Conservation (phyloP, 2,113 vertebrate species). For the Sminthopsis crassicaudata region DNA sequence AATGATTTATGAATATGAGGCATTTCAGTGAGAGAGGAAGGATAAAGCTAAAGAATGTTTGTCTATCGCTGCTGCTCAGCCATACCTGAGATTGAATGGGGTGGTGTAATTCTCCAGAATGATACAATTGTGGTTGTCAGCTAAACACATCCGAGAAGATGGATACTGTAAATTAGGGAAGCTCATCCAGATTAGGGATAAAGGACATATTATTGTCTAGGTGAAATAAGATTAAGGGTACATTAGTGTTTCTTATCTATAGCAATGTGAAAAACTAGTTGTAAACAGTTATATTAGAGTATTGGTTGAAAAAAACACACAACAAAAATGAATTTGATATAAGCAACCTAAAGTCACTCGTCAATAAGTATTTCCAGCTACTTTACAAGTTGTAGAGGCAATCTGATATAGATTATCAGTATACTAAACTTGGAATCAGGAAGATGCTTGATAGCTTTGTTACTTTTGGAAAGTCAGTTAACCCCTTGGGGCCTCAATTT, state of each 20-base stretch:
- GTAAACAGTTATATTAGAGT: neutral
- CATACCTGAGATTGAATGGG: neutral
- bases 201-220: accelerated
- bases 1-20: neutral
- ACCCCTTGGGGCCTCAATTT: neutral
- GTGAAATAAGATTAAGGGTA: neutral
- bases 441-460: neutral
- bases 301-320: neutral
- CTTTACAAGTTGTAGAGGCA: neutral
- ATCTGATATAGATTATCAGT: neutral
- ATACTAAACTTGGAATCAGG: too few relatives aligned
- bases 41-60: neutral
- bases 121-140: neutral
- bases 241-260: neutral
- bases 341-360: neutral
- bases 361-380: too few relatives aligned
- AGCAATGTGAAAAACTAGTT: neutral
- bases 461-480: neutral
- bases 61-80: neutral
- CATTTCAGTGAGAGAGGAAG: neutral
- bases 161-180: too few relatives aligned
- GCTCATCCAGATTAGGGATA: neutral
- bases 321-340: neutral
- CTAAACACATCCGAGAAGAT: neutral
- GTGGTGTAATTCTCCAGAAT: neutral